Evolutionary conservation across 2,797 vertebrate species (phyloP), one percentile per base, ranked within the genome.

Genomic region (Dipus sagitta): DNA sequence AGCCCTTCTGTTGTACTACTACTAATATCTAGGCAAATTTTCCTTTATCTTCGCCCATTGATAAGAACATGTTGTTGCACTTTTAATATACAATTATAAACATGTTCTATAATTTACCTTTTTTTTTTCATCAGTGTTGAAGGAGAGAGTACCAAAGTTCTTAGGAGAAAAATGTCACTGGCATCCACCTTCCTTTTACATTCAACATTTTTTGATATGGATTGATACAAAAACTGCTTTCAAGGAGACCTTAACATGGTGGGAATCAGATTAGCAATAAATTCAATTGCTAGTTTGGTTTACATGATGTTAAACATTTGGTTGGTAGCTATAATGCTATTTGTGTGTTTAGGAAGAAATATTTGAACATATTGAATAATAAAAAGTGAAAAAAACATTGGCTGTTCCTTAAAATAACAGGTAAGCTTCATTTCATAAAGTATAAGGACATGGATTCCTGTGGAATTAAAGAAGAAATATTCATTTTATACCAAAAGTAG

Each of bases 161-260:
- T n/a, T 13, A 85, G 67, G 14, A 82, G 93, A 62, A 87, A 83
- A 94, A 78, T 85, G 92, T 68, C 58, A 80, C 67, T 74, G 38
- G 88, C 85, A 91, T 92, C 62, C 70, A 23, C 71, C 84, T 94
- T 94, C 76, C 86, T 96, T 89, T 93, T 52, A 87, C 90, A 75
- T 92, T 93, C 77, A 94, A 30, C 30, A 65, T 54, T 91, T 13
- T 47, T 91, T 86, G 34, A 90, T 42, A 91, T 47, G 42, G n/a
- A 34, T 92, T 91, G 68, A 58, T 86, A 88, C 92, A 88, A 87
- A 90, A 90, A 76, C 11, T 64, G 4, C 88, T 96, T 93, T 92
- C 64, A 68, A 90, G 38, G 67, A 82, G 54, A 92, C 34, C 42
- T 92, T 14, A 86, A 74, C 34, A 30, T 86, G 86, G 71, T 92